A percentile compares a stretch with the other conserved stretches of the same genome.
phyloP scores from a whole-genome alignment of 2,113 vertebrate species.

The Lates calcarifer region DNA sequence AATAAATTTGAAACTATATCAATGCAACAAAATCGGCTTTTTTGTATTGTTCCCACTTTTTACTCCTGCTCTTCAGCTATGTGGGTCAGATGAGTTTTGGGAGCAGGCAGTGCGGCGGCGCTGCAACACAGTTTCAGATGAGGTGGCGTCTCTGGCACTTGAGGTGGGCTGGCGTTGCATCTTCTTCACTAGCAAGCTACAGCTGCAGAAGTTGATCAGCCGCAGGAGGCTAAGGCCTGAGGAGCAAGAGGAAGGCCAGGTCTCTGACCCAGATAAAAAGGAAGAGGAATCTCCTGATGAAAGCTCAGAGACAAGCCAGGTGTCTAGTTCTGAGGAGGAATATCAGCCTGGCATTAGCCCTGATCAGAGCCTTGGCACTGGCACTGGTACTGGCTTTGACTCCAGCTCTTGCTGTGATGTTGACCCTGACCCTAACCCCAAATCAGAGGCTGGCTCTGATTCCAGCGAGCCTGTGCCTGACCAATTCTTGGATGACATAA shows the following conservation, averaged over 20 bases:
- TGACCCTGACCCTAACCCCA: not conserved
- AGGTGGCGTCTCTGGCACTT: constrained; percentile 81
- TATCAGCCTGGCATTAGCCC: not conserved
- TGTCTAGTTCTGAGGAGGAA: constrained; percentile 10
- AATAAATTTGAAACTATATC: not conserved
- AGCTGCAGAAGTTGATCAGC: constrained; percentile 86
- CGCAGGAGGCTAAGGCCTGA: constrained; percentile 70
- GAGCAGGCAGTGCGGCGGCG: constrained; percentile 79
- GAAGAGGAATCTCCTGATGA: constrained; percentile 13
- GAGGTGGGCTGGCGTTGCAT: constrained; percentile 87
- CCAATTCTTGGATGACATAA: not conserved
- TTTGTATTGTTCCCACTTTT: not conserved
- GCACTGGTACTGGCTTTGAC: constrained; percentile 1
- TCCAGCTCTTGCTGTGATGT: constrained; percentile 1
- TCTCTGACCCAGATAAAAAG: not conserved
- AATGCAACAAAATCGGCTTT: not conserved
- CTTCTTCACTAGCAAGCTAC: constrained; percentile 88
- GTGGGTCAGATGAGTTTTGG: constrained; percentile 85
- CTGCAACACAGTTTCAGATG: constrained; percentile 79
- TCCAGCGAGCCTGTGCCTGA: constrained; percentile 8
- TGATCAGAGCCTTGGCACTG: not conserved
- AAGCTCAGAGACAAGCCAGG: constrained; percentile 14
- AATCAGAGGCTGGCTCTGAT: constrained; percentile 19
- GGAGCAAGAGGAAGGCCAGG: constrained; percentile 13
- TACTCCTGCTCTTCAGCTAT: constrained; percentile 73